Evolutionary conservation across 2,888 invertebrate genomes (phyloP).

Genomic region (Aplocera efformata): DNA sequence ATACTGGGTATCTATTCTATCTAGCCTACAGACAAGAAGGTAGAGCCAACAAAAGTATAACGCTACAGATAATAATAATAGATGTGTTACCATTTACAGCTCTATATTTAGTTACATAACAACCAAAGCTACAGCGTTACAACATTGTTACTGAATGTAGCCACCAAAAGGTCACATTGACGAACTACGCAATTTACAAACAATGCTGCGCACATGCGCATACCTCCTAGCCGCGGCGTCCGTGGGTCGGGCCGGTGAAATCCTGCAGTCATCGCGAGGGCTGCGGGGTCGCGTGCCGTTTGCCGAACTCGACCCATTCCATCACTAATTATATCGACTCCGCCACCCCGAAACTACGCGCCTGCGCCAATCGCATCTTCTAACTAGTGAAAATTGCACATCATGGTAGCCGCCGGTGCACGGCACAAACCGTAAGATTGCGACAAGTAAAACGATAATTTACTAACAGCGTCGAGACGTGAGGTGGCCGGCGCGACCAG

Average conservation of each 20-base stretch:
- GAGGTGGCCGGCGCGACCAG: conserved; percentile 36
- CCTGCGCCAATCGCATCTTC: too few species aligned
- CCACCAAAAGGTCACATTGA: conserved; percentile 43
- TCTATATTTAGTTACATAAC: too few species aligned
- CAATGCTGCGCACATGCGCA: conserved; percentile 59
- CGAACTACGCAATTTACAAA: conserved; percentile 56
- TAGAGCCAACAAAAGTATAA: too few species aligned
- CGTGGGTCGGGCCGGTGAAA: conserved; percentile 21
- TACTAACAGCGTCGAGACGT: conserved; percentile 25
- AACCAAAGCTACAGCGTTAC: not conserved
- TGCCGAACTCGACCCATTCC: conserved; percentile 33
- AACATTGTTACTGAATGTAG: conserved; percentile 9
- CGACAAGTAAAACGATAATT: conserved; percentile 38
- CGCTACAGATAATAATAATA: too few species aligned
- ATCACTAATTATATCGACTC: conserved; percentile 73
- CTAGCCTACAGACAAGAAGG: too few species aligned
- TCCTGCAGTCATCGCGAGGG: conserved; percentile 32
- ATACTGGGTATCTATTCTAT: too few species aligned
- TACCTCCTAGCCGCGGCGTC: conserved; percentile 20
- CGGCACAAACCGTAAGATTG: conserved; percentile 34
- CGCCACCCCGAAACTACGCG: conserved; percentile 47
- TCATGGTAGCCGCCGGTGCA: conserved; percentile 55
- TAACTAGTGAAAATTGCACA: conserved; percentile 71
- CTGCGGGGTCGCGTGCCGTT: conserved; percentile 34
- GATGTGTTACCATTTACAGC: too few species aligned